These are phyloP conservation scores for Ctenomys sociabilis DNA, from an alignment of 2,113 vertebrate species.

Conservation along the genomic window DNA sequence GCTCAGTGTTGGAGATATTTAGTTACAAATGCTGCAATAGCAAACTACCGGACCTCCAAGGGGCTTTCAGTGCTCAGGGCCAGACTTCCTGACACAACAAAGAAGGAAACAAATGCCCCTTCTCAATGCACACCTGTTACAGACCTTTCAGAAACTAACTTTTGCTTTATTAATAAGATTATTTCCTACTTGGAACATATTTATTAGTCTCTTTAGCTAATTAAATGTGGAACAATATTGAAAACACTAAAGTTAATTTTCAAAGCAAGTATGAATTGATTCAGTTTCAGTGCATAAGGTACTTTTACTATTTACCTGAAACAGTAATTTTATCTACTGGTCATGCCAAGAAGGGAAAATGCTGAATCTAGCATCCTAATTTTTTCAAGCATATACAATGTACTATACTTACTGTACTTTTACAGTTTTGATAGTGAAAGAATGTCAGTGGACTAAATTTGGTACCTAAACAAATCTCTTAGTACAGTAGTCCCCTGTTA, in stretches of 20 bases:
- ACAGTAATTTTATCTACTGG: slow-evolving; percentile 39
- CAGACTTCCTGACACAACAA: background rate
- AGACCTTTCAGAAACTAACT: background rate
- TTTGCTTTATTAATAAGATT: slow-evolving; percentile 33
- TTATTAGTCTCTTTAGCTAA: slow-evolving; percentile 15
- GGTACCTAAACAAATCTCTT: background rate
- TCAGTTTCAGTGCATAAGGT: background rate
- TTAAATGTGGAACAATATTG: slow-evolving; percentile 44
- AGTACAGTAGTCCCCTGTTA: background rate
- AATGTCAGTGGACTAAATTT: slow-evolving; percentile 7
- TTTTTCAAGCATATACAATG: background rate
- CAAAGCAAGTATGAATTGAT: slow-evolving; percentile 29
- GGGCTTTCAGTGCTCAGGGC: background rate
- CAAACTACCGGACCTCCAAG: background rate
- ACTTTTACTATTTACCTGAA: slow-evolving; percentile 47
- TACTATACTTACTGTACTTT: background rate
- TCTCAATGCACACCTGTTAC: background rate
- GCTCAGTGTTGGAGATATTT: background rate
- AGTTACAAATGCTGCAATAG: background rate
- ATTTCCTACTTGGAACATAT: background rate
- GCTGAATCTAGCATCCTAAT: background rate
- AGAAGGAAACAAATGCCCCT: background rate
- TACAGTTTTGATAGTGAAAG: slow-evolving; percentile 15
- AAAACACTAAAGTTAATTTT: slow-evolving; percentile 47
- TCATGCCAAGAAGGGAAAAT: background rate